A percentile compares a stretch with the other conserved stretches of the same genome.
Conservation (phyloP, 1,140 invertebrate species). For the Drosophila arizonae region DNA sequence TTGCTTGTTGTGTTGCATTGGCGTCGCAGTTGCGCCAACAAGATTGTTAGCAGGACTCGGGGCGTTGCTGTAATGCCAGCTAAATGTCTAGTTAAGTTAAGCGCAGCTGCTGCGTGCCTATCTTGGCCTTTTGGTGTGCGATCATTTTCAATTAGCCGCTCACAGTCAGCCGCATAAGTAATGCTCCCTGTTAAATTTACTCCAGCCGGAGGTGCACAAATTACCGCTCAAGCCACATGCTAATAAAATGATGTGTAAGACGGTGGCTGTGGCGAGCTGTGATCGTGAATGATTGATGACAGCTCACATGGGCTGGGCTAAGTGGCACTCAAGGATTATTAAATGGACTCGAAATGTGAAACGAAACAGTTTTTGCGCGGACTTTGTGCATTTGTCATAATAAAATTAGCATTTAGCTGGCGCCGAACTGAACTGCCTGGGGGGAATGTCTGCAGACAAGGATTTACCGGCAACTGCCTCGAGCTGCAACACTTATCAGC, state of each 20-base stretch:
- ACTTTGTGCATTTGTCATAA: constrained; percentile 70
- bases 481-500: constrained; percentile 56
- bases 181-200: not conserved
- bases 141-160: constrained; percentile 71
- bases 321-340: constrained; percentile 50
- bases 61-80: constrained; percentile 61
- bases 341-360: constrained; percentile 13
- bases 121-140: constrained; percentile 19
- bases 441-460: constrained; percentile 7
- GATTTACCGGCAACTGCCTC: constrained; percentile 9
- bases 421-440: constrained; percentile 9
- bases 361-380: constrained; percentile 34
- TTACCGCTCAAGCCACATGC: constrained; percentile 1
- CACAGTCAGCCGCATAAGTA: constrained; percentile 11
- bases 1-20: constrained; percentile 4
- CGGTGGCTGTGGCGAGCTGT: constrained; percentile 42
- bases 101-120: constrained; percentile 11
- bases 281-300: constrained; percentile 49
- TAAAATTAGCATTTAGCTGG: constrained; percentile 69
- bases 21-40: constrained; percentile 45
- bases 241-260: constrained; percentile 48
- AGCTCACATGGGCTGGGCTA: constrained; percentile 5
- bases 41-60: constrained; percentile 26
- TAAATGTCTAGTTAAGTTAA: constrained; percentile 68
- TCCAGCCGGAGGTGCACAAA: constrained; percentile 21